These are phyloP conservation scores for Argyrosomus japonicus DNA, from an alignment of 2,113 vertebrate genomes.

Conservation along the genomic window DNA sequence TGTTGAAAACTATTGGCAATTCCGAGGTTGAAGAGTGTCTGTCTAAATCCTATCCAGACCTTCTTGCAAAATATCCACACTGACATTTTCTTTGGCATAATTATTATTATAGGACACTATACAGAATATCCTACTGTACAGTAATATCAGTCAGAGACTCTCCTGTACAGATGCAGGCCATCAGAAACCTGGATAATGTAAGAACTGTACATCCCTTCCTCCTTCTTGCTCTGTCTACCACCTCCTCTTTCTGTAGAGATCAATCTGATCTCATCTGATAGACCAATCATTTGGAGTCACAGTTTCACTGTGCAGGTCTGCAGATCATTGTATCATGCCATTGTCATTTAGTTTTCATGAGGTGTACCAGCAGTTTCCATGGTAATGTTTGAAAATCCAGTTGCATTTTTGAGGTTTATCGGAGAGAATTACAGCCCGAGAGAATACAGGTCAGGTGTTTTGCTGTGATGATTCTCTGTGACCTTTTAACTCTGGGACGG, in stretches of 20 bases:
- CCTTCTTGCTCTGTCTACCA: not conserved
- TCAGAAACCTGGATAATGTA: not conserved
- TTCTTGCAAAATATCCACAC: not conserved
- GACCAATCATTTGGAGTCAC: not conserved
- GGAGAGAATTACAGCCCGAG: not conserved
- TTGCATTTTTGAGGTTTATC: slow-evolving; percentile 2
- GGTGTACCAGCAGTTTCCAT: slow-evolving; percentile 37
- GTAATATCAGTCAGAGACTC: not conserved
- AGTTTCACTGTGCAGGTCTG: not conserved
- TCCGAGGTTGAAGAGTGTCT: not conserved
- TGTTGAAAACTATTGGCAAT: not conserved
- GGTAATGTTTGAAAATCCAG: slow-evolving; percentile 25
- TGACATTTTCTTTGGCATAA: not conserved
- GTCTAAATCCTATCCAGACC: not conserved
- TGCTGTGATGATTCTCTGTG: slow-evolving; percentile 51
- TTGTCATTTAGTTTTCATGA: slow-evolving; percentile 8
- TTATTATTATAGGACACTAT: too few relatives aligned
- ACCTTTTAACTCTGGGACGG: slow-evolving; percentile 62
- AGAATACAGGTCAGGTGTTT: slow-evolving; percentile 31
- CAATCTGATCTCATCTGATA: not conserved
- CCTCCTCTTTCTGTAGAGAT: not conserved
- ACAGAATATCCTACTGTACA: not conserved
- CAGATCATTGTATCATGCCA: slow-evolving; percentile 1
- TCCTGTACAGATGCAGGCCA: not conserved
- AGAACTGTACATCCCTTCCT: not conserved